These are phyloP conservation scores for Parthenolecanium corni DNA, from an alignment of 2,888 invertebrate genomes.

Conservation along the genomic window DNA sequence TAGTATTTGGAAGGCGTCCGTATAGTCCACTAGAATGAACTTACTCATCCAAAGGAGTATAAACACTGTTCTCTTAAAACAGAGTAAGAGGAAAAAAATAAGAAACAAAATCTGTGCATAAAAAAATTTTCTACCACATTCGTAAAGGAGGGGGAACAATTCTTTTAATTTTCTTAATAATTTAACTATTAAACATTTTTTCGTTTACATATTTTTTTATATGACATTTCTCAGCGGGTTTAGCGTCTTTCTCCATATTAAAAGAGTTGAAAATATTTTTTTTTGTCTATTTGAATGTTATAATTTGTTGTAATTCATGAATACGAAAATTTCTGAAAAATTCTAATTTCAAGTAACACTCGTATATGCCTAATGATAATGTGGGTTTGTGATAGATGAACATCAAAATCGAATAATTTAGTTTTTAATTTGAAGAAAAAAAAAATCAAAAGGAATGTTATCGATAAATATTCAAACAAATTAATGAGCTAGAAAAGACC, in stretches of 20 bases:
- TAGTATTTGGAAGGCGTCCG: conserved; percentile 25
- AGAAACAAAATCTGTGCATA: conserved; percentile 6
- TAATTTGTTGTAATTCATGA: conserved; percentile 19
- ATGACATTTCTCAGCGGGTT: conserved; percentile 26
- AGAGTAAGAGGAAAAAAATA: not conserved
- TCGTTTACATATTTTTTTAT: conserved; percentile 23
- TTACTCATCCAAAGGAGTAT: not conserved
- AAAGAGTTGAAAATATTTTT: conserved; percentile 6
- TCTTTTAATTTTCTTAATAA: conserved; percentile 28
- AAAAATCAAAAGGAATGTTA: no score
- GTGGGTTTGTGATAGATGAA: no score
- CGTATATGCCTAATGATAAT: no score
- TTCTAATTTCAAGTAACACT: no score
- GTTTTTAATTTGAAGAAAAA: no score
- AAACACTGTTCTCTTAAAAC: not conserved
- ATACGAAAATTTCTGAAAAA: not conserved
- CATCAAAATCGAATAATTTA: no score
- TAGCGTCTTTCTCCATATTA: conserved; percentile 6
- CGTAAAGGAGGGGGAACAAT: not conserved
- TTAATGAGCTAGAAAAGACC: no score
- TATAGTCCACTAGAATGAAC: not conserved
- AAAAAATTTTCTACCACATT: conserved; percentile 6
- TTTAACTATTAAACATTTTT: conserved; percentile 23
- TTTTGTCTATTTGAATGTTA: conserved; percentile 19
- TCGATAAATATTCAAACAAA: no score